phyloP scores from a whole-genome alignment of 2,113 vertebrate species.

The Dasyurus viverrinus region DNA sequence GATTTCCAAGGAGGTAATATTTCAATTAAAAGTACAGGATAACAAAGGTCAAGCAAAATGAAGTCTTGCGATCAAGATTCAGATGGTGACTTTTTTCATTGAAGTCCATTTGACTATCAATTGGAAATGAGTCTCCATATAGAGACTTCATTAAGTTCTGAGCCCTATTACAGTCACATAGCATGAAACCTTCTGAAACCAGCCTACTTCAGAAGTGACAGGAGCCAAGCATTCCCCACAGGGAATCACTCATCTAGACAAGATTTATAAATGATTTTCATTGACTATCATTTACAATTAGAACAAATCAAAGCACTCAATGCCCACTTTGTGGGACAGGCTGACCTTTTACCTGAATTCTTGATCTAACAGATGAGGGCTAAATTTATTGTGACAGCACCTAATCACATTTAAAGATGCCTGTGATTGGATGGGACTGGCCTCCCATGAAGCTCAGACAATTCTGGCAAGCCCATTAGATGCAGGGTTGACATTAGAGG shows the following conservation, averaged over 20 bases:
- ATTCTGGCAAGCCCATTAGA: slow-evolving; percentile 67
- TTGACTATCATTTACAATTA: slow-evolving; percentile 88
- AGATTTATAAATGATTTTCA: slow-evolving; percentile 84
- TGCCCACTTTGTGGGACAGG: slow-evolving; percentile 82
- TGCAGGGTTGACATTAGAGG: slow-evolving; percentile 53
- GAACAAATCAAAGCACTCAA: slow-evolving; percentile 85
- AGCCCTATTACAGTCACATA: slow-evolving; percentile 86
- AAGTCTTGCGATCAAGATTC: slow-evolving; percentile 70
- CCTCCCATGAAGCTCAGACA: slow-evolving; percentile 64
- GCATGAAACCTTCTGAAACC: slow-evolving; percentile 76
- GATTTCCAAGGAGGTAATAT: slow-evolving; percentile 62
- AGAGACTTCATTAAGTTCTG: slow-evolving; percentile 84
- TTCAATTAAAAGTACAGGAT: slow-evolving; percentile 74
- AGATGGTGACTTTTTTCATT: slow-evolving; percentile 77
- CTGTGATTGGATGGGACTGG: slow-evolving; percentile 63
- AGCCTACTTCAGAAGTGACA: slow-evolving; percentile 63
- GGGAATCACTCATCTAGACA: slow-evolving; percentile 84
- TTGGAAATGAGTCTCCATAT: slow-evolving; percentile 79
- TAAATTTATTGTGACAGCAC: slow-evolving; percentile 88
- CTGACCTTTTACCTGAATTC: slow-evolving; percentile 82
- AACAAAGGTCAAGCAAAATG: slow-evolving; percentile 73
- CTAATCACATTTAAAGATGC: slow-evolving; percentile 85
- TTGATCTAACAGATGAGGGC: slow-evolving; percentile 85
- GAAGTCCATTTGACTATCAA: slow-evolving; percentile 72
- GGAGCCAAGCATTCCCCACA: slow-evolving; percentile 82